Evolutionary conservation across 2,888 invertebrate species (phyloP), one percentile per base, ranked within the genome.

Genomic region (Protophormia terraenovae): DNA sequence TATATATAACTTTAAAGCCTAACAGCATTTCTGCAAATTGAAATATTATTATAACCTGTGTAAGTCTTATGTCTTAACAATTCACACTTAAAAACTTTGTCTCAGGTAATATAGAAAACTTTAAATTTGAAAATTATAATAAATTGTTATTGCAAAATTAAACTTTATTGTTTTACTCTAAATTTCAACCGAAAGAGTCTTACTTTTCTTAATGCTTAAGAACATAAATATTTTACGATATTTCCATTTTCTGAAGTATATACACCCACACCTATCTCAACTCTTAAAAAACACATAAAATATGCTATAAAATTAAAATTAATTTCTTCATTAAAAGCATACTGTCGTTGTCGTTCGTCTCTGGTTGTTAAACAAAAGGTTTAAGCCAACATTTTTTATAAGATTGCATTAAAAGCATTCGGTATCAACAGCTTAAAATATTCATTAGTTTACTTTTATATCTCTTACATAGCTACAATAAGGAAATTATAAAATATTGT

Each of bases 311-410:
- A 38, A 79, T 62, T 32, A 29, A 45, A 45, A 60, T 72, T 35
- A 73, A 73, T 58, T 45, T 58, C 55, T 58, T 58, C 58, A 67
- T 73, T 66, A 45, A 27, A 64, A 62, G 10, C 35, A 29, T 50
- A 24, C 22, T 24, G 64, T 6, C 53, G n/a, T n/a, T n/a, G n/a
- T n/a, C n/a, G n/a, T 12, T 32, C n/a, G 22, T 71, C n/a, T 1
- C 14, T 5, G 12, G 27, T 58, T 22, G 5, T 35, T 50, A 35
- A 22, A 4, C 45, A 29, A 47, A 19, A 67, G 14, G 19, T 35
- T 53, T n/a, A 8, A 14, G 14, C 1, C 16, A 50, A 67, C 14
- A 69, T 55, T 41, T 41, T n/a, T 12, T n/a, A 38, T 16, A n/a
- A 71, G 16, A 14, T 14, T 22, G 55, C 27, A 3, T 4, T 47